These are phyloP conservation scores for Xenopus tropicalis DNA, from an alignment of 2,113 vertebrate species.

Conservation along the genomic window DNA sequence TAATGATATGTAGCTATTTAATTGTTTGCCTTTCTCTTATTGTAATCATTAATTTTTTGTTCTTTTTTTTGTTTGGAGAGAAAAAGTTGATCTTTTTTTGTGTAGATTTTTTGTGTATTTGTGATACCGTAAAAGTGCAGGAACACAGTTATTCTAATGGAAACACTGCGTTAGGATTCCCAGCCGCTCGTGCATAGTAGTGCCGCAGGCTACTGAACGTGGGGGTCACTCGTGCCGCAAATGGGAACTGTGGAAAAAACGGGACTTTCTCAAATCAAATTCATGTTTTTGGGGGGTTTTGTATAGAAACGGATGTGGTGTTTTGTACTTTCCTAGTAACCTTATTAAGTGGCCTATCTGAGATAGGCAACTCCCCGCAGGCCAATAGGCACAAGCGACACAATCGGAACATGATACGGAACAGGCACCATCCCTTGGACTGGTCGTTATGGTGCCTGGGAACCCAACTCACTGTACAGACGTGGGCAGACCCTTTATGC, in stretches of 20 bases:
- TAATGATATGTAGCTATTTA: constrained; percentile 99
- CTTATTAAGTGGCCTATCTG: constrained; percentile 31
- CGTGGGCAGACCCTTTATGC: neutral
- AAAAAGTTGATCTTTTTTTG: constrained; percentile 98
- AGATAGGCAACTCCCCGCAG: constrained; percentile 18
- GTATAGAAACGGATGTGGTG: neutral
- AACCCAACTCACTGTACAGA: neutral
- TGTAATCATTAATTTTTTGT: constrained; percentile 83
- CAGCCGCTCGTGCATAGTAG: constrained; percentile 85
- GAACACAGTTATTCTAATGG: constrained; percentile 84
- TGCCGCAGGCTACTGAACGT: constrained; percentile 71
- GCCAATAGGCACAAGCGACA: constrained; percentile 46
- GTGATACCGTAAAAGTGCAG: constrained; percentile 84
- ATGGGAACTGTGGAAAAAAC: constrained; percentile 25
- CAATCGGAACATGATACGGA: neutral
- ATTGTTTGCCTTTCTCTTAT: constrained; percentile 84
- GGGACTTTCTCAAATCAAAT: constrained; percentile 38
- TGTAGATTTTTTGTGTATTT: constrained; percentile 73
- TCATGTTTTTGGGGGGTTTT: neutral
- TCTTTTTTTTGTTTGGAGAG: constrained; percentile 65
- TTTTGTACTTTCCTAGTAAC: neutral
- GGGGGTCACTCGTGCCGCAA: no score
- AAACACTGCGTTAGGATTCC: constrained; percentile 78
- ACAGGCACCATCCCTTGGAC: neutral
- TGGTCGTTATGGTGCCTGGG: constrained; percentile 1